Base-by-base conservation (phyloP, 37 sponge, comb jelly and placozoan genomes). In the Halisarca cf. caerulea region DNA sequence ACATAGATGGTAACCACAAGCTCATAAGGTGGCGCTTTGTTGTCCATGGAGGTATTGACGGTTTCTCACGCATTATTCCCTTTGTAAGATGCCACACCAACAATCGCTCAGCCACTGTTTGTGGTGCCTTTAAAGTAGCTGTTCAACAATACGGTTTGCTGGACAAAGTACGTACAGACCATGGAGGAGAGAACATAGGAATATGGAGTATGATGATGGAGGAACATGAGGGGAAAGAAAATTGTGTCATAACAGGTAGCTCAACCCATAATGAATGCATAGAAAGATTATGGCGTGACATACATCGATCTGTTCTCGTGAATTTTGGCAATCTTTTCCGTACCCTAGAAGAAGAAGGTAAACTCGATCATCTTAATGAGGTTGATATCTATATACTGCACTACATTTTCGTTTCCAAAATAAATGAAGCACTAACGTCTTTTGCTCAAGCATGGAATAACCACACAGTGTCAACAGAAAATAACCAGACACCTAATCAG, bases 391-490 rank as follows among this genome's bases (percentile, higher is more conserved):
- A 9, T 24, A 41, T 42, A 21, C 77, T 74, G 15, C 77, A 74
- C 1, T 40, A 20, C 0, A 21, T 41, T 21, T 83, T 83, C 25
- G 0, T 47, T 23, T 36, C 57, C 5, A 33, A 34, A 8, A 83
- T 83, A 2, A 83, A 83, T 36, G 9, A 45, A 2, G 27, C 25
- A 42, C 34, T 83, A 6, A 0, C 33, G 2, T 57, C 34, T 14
- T 83, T 83, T 59, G 20, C 58, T 17, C 9, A 0, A 27, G 25
- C 24, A 34, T 83, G 84, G 84, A 83, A 83, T 34, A 68, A 83
- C 37, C 84, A 83, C 69, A 1, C 71, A 43, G 0, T 83, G 1
- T 83, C 84, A 30, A 83, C 84, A 6, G 72, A 68, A 71, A n/a
- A 40, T 18, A 66, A 40, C 44, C 68, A 9, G 61, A 53, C 82